Evolutionary conservation across 1,140 invertebrate genomes (phyloP), one percentile per base, ranked within the genome.

Genomic region (Tribolium castaneum): DNA sequence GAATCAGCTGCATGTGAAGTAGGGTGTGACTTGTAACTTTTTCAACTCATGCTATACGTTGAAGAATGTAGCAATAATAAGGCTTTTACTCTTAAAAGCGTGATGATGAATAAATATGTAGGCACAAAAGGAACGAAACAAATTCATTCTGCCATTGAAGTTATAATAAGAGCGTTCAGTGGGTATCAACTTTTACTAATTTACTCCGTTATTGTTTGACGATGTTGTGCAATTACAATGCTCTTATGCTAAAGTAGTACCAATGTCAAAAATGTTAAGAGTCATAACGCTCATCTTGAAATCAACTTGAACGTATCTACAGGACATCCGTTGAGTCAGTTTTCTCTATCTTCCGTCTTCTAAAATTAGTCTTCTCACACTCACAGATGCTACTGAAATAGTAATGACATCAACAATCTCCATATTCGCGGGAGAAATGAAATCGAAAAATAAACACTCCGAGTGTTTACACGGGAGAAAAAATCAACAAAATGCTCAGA

Each of bases 1-100:
- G 30, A 34, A 66, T 66, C 30, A 66, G 59, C 30, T 66, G 59
- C 25, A 30, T 66, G 49, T 73, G 71, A 73, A 72, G 25, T 73
- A 73, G 71, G 49, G 49, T 73, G 71, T 73, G 49, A 73, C 71
- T 73, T 73, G 71, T 73, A 52, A 51, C 22, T 73, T 73, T 66
- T 45, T 45, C 39, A 66, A 52, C 49, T 54, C 10, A 45, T n/a
- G 22, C 71, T 54, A 73, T 52, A 73, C 71, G 71, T 39, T 22
- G 13, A 73, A 73, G 71, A 73, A 73, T 73, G 71, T 73, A 52
- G 71, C 13, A 72, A 72, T 70, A 70, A 70, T 30, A 54, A 54
- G 35, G 59, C 59, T 66, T 66, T 66, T 66, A 66, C 59, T 66
- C 59, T 66, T 66, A 66, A 66, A 66, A 25, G 12, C 59, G 59